Conservation (phyloP, 2,113 vertebrate genomes). For the Pogona vitticeps region DNA sequence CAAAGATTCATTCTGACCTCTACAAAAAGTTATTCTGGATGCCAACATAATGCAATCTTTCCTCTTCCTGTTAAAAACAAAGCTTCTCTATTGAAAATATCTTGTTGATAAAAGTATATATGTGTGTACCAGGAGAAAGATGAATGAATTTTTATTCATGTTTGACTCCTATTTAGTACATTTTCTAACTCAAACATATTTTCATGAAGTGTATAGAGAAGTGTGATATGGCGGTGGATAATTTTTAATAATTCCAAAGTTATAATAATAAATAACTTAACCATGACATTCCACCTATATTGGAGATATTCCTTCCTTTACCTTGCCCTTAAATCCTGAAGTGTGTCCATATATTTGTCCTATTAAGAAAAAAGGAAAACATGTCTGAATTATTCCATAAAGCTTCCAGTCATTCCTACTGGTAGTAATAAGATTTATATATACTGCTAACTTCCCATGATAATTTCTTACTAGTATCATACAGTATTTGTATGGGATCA, state of each 20-base stretch:
- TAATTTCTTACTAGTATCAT: slow-evolving; percentile 18
- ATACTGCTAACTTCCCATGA: neutral
- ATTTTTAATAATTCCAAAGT: neutral
- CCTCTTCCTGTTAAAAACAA: too few species aligned
- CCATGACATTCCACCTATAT: neutral
- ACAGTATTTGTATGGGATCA: too few species aligned
- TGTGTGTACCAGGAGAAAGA: too few species aligned
- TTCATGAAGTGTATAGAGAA: neutral
- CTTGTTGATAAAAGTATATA: too few species aligned
- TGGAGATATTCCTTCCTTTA: neutral
- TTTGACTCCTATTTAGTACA: too few species aligned
- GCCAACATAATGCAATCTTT: too few species aligned
- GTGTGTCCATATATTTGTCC: slow-evolving; percentile 26
- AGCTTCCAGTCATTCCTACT: slow-evolving; percentile 3
- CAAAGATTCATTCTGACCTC: too few species aligned
- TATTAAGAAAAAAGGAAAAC: neutral
- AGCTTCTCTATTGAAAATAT: too few species aligned
- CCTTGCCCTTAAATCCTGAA: slow-evolving; percentile 25
- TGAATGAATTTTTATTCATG: too few species aligned
- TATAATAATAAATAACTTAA: neutral
- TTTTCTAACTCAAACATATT: too few species aligned
- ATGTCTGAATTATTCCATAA: neutral
- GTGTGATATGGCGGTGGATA: neutral
- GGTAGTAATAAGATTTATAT: slow-evolving; percentile 16
- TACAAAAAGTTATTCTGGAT: too few species aligned